Conservation (phyloP, 2,888 invertebrate genomes). For the Melanchra persicariae region DNA sequence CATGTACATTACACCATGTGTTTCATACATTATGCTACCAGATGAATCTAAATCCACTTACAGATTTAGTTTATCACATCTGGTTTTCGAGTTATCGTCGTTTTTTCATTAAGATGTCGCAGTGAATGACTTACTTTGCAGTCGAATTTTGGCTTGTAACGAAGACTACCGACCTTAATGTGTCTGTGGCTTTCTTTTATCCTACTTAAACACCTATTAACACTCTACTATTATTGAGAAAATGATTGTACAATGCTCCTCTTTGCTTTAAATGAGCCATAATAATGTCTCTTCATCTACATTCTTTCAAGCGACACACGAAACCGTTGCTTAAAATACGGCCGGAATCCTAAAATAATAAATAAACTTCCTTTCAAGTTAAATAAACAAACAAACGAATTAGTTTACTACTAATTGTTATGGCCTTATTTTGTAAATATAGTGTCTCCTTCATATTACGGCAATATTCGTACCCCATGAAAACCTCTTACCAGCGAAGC, state of each 20-base stretch:
- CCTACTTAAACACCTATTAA: not conserved
- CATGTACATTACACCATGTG: not conserved
- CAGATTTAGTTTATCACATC: conserved; percentile 40
- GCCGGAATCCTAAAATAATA: no score
- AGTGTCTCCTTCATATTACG: no score
- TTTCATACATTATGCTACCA: not conserved
- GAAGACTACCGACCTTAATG: not conserved
- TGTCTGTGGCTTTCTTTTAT: not conserved
- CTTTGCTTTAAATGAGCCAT: not conserved
- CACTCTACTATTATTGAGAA: not conserved
- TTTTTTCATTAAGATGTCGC: conserved; percentile 8
- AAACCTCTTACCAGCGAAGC: no score
- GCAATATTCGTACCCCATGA: no score
- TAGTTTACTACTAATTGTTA: no score
- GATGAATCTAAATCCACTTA: conserved; percentile 29
- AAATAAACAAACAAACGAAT: no score
- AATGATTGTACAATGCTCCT: not conserved
- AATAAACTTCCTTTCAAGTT: no score
- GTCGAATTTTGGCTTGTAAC: not conserved
- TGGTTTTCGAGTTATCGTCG: conserved; percentile 35
- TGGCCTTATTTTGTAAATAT: no score
- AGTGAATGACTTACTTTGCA: not conserved
- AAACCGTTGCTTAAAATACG: not conserved
- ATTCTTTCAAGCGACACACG: not conserved
- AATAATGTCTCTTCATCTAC: not conserved